phyloP scores from a whole-genome alignment of 2,888 invertebrate genomes.

The Acanthopleura granulata region DNA sequence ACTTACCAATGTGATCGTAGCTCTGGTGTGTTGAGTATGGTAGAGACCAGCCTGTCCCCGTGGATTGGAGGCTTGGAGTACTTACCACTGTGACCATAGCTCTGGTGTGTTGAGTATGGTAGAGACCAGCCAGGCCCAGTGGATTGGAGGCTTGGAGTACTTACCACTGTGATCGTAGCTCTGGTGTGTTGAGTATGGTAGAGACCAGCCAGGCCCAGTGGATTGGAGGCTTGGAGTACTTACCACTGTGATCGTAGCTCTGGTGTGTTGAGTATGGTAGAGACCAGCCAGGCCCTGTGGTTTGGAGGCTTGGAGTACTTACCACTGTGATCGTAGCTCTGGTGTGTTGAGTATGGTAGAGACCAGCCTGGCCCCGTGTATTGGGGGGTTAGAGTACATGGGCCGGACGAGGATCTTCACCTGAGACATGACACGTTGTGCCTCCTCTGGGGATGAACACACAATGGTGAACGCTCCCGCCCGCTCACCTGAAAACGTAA shows the following conservation, averaged over 20 bases:
- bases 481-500: constrained; percentile 80
- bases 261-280: constrained; percentile 83
- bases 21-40: constrained; percentile 82
- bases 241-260: constrained; percentile 78
- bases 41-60: constrained; percentile 90
- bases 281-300: constrained; percentile 90
- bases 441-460: constrained; percentile 82
- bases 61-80: constrained; percentile 75
- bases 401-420: constrained; percentile 95
- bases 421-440: constrained; percentile 86
- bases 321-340: constrained; percentile 78
- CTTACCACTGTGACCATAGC: constrained; percentile 78
- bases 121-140: constrained; percentile 90
- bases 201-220: constrained; percentile 91
- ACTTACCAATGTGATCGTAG: constrained; percentile 78
- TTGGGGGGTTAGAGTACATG: constrained; percentile 97
- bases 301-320: constrained; percentile 88
- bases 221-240: constrained; percentile 78
- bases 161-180: constrained; percentile 78
- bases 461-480: constrained; percentile 91
- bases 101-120: constrained; percentile 83
- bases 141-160: constrained; percentile 81
- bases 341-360: constrained; percentile 84
- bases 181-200: constrained; percentile 83
- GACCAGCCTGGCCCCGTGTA: constrained; percentile 92